Evolutionary conservation across 2,113 vertebrate species (phyloP).

Genomic region (Athene cunicularia): DNA sequence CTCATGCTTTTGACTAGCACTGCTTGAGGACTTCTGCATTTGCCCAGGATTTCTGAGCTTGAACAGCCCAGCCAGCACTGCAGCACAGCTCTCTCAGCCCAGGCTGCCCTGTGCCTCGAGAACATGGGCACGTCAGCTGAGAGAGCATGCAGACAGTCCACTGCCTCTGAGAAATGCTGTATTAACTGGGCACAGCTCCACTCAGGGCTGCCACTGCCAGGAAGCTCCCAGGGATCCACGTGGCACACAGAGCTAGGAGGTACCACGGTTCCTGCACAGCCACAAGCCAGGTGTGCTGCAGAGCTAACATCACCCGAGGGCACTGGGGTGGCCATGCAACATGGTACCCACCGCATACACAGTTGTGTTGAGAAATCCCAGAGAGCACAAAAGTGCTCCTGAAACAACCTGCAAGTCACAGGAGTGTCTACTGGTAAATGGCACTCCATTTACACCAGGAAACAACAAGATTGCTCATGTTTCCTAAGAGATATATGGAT

Average conservation of each 20-base stretch:
- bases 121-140: accelerated
- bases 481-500: background rate
- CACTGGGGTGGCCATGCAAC: background rate
- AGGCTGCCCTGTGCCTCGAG: background rate
- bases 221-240: background rate
- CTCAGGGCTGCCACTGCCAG: background rate
- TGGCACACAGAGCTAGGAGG: background rate
- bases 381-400: background rate
- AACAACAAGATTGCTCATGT: background rate
- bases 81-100: background rate
- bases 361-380: background rate
- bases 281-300: background rate
- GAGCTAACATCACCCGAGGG: background rate
- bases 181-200: background rate
- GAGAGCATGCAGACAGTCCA: background rate
- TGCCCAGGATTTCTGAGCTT: background rate
- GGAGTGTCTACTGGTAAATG: background rate
- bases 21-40: background rate
- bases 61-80: background rate
- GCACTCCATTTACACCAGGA: background rate
- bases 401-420: background rate
- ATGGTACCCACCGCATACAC: background rate
- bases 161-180: background rate
- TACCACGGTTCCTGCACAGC: background rate
- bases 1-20: background rate